phyloP scores from a whole-genome alignment of 2,113 vertebrate species.

The Ictalurus furcatus region DNA sequence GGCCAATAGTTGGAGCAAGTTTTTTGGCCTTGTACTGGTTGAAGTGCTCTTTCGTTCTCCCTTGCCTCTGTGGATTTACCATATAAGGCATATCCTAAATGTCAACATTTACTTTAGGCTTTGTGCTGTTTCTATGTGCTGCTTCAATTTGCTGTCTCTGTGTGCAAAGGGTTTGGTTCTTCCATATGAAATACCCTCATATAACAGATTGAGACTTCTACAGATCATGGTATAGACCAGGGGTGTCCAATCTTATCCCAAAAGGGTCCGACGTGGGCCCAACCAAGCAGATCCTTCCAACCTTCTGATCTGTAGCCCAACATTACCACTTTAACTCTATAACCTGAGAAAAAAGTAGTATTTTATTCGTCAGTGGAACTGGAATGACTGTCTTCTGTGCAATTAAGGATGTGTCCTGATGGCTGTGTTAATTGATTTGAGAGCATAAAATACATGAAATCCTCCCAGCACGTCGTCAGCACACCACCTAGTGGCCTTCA shows the following conservation, averaged over 20 bases:
- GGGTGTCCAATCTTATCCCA: too few species aligned
- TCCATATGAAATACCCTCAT: not conserved
- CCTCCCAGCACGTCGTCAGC: not conserved
- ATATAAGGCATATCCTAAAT: not conserved
- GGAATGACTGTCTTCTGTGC: not conserved
- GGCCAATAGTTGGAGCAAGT: not conserved
- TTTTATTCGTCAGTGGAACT: not conserved
- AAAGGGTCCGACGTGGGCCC: too few species aligned
- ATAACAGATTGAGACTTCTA: not conserved
- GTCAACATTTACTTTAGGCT: not conserved
- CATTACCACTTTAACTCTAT: not conserved
- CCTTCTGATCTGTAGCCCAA: not conserved
- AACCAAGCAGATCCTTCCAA: too few species aligned
- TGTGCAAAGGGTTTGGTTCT: not conserved
- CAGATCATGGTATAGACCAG: not conserved
- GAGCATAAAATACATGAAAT: not conserved
- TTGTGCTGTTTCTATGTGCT: not conserved
- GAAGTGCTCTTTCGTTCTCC: not conserved
- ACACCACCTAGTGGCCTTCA: conserved; percentile 14
- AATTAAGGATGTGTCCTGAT: not conserved
- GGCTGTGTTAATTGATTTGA: not conserved
- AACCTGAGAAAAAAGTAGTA: not conserved
- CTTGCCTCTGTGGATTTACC: not conserved
- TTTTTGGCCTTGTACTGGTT: not conserved
- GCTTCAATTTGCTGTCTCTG: too few species aligned